These are phyloP conservation scores for Microtus richardsoni DNA, from an alignment of 2,113 vertebrate species.

Conservation along the genomic window DNA sequence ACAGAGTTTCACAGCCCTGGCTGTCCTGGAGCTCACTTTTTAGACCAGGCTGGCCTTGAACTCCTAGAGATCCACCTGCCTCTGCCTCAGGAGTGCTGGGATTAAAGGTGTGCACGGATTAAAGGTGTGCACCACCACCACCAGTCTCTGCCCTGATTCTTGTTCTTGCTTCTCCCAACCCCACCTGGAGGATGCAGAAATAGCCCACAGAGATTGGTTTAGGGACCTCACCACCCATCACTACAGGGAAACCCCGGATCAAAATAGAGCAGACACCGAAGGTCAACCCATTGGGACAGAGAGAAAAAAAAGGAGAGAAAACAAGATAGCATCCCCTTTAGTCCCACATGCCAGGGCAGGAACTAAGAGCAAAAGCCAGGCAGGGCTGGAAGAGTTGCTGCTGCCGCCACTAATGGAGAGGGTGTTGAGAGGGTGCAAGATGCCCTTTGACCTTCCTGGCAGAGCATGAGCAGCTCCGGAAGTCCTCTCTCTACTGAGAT, in stretches of 20 bases:
- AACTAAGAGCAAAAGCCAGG: not conserved
- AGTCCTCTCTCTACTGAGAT: not conserved
- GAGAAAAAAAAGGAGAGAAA: not conserved
- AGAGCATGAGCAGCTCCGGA: not conserved
- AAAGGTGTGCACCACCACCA: too few species aligned
- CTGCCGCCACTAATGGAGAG: not conserved
- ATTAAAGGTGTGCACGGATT: too few species aligned
- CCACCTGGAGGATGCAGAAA: not conserved
- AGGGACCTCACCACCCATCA: not conserved
- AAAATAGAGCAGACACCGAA: not conserved
- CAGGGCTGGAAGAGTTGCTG: not conserved
- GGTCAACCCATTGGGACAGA: not conserved
- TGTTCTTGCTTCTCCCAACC: not conserved
- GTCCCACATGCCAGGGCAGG: too few species aligned
- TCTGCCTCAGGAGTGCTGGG: too few species aligned
- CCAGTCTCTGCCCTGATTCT: not conserved
- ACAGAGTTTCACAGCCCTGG: too few species aligned
- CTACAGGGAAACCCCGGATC: not conserved
- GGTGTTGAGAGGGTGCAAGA: not conserved
- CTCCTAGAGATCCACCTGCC: too few species aligned
- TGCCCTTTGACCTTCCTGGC: constrained; percentile 1
- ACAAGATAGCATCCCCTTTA: not conserved
- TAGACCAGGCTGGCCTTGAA: too few species aligned
- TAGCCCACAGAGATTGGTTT: not conserved
- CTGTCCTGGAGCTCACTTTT: too few species aligned